Evolutionary conservation across 2,888 invertebrate species (phyloP).

Genomic region (Pegoplata infirma): DNA sequence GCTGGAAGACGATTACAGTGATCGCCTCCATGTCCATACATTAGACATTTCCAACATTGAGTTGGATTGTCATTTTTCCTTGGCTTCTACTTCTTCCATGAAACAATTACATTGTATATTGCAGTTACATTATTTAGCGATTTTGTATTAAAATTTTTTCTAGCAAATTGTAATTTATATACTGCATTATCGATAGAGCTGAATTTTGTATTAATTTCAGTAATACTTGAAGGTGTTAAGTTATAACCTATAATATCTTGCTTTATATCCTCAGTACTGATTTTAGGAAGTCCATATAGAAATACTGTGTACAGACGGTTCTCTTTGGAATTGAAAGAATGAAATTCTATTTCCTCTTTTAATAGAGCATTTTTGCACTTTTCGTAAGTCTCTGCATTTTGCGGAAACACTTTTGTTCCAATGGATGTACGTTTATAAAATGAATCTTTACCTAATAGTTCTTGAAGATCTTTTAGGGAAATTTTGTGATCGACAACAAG

Average conservation of each 20-base stretch:
- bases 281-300: constrained; percentile 32
- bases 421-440: constrained; percentile 33
- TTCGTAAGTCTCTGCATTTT: background rate
- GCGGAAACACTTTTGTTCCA: constrained; percentile 29
- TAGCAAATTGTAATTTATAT: constrained; percentile 20
- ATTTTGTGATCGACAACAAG: constrained; percentile 6
- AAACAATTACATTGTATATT: too few species aligned
- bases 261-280: constrained; percentile 3
- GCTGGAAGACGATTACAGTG: too few species aligned
- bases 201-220: constrained; percentile 4
- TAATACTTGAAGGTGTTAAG: constrained; percentile 1
- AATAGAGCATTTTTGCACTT: constrained; percentile 12
- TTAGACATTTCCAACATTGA: too few species aligned
- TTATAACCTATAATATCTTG: constrained; percentile 15
- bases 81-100: too few species aligned
- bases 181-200: constrained; percentile 17
- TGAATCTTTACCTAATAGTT: constrained; percentile 21
- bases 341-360: constrained; percentile 27
- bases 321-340: constrained; percentile 30
- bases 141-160: constrained; percentile 22
- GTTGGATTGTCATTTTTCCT: too few species aligned
- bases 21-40: too few species aligned
- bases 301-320: constrained; percentile 18
- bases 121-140: constrained; percentile 8
- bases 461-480: background rate